Base-by-base conservation (phyloP, 2,888 invertebrate genomes). In the Andricus quercusramuli region DNA sequence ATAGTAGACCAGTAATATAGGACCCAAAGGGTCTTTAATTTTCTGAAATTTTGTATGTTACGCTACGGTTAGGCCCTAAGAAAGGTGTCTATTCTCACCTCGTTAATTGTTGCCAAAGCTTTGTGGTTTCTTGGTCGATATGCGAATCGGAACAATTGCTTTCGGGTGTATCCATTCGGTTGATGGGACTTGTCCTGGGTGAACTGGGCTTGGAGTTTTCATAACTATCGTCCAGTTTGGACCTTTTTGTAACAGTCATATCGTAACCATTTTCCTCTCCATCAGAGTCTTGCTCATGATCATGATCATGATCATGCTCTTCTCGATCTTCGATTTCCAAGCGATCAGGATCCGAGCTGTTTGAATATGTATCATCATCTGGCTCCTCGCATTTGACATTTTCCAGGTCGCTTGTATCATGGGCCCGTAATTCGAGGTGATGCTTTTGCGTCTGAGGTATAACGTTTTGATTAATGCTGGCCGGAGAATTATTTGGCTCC, bases 301-400 rank as follows among this genome's bases (percentile, higher is more conserved):
- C 92, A 41, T 90, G 90, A 13, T 89, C 90, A 29, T 90, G 32
- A 32, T 92, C 92, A 41, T 90, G 90, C 15, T 89, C 90, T 32
- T 90, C 91, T 13, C 91, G 88, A 83, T 92, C 92, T 83, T 96
- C 96, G 92, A 96, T 96, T 89, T 96, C 96, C 87, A 96, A 93
- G 87, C 96, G 93, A 86, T 96, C 96, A 2, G 96, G 96, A 93
- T 97, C 96, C 0, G 96, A 96, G 85, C 95, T 95, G 90, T 95
- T 95, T 91, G 96, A 96, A 91, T 95, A 96, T 84, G 95, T 94
- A 88, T 95, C 95, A 89, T 94, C 94, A 67, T 94, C 95, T 85
- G 94, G 94, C 79, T 94, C 94, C 47, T 94, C 94, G 47, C 94
- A 93, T 78, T 94, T 91, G 68, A 91, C 85, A 83, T 86, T 89